Evolutionary conservation across 2,797 vertebrate genomes (phyloP), one percentile per base, ranked within the genome.

Genomic region (Sebastes baramenuke): DNA sequence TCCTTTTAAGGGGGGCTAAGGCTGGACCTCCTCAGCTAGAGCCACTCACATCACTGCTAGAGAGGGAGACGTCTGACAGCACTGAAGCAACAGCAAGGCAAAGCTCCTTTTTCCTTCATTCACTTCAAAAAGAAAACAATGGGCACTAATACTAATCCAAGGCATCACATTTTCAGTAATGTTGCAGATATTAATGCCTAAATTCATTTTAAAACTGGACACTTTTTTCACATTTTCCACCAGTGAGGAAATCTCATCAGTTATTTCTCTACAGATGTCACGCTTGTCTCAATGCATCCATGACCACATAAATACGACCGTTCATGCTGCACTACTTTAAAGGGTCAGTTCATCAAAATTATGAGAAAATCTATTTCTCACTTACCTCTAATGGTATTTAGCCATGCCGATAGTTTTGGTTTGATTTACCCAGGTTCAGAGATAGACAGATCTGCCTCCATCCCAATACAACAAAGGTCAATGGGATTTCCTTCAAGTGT

Each of bases 1-100:
- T 91, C 89, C 87, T 80, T 79, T 91, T 87, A 89, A 83, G 83
- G 77, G 77, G 76, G 38, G 69, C 91, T 88, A 93, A 90, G 92
- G 91, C 93, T 85, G 87, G 84, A 92, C 83, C 71, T 86, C 88
- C 67, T 90, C 88, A 88, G 82, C 87, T 83, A 42, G 67, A 81
- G 71, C 74, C 76, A 58, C 75, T 80, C 52, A 18, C 68, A 71
- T 36, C 76, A 75, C 73, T 72, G 78, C 70, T 67, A 74, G 61
- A 82, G 76, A 71, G 68, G 66, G 67, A 69, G 58, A 74, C 3
- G 20, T 86, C 66, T 2, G 46, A 80, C 79, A 82, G 81, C 77
- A 88, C 81, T 64, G 71, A 85, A 77, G 80, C 80, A 62, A 81
- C 78, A 83, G 72, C 90, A 88, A 91, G 87, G 84, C 86, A 88